Conservation (phyloP, 2,888 invertebrate genomes). For the Papilio gigon region DNA sequence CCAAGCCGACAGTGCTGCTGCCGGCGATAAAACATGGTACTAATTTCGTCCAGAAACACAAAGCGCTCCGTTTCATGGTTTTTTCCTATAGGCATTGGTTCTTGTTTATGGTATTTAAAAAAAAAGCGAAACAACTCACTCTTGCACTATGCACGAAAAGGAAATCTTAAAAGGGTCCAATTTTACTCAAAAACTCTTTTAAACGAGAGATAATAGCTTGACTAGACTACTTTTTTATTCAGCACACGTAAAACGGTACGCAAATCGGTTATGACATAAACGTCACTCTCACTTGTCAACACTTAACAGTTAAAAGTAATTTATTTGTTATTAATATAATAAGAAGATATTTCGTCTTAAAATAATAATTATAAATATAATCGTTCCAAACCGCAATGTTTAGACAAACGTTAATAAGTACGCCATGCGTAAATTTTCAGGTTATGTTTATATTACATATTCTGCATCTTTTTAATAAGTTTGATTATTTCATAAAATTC, state of each 20-base stretch:
- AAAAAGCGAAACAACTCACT: not conserved
- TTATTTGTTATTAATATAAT: not conserved
- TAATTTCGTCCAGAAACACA: slow-evolving; percentile 63
- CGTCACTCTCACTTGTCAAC: slow-evolving; percentile 7
- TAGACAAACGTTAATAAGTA: slow-evolving; percentile 51
- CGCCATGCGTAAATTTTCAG: slow-evolving; percentile 63
- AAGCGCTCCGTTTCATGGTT: slow-evolving; percentile 55
- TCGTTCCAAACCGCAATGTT: slow-evolving; percentile 49
- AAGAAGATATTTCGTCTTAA: not conserved
- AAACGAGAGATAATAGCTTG: no score
- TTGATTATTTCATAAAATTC: slow-evolving; percentile 12
- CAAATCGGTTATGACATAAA: not conserved
- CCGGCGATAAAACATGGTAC: slow-evolving; percentile 73
- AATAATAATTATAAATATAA: not conserved
- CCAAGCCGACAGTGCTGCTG: slow-evolving; percentile 86
- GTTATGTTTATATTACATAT: slow-evolving; percentile 53
- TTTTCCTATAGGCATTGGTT: not conserved
- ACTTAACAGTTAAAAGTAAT: not conserved
- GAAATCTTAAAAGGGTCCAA: no score
- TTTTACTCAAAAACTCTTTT: not conserved
- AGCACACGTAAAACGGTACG: not conserved
- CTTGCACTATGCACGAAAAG: no score
- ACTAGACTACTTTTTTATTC: not conserved
- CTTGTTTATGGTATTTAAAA: not conserved
- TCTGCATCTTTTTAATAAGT: slow-evolving; percentile 16